Percentiles rank a stretch among this genome's conserved stretches.
Conservation (phyloP, 1,140 invertebrate genomes). For the Ptiloglossa arizonensis region DNA sequence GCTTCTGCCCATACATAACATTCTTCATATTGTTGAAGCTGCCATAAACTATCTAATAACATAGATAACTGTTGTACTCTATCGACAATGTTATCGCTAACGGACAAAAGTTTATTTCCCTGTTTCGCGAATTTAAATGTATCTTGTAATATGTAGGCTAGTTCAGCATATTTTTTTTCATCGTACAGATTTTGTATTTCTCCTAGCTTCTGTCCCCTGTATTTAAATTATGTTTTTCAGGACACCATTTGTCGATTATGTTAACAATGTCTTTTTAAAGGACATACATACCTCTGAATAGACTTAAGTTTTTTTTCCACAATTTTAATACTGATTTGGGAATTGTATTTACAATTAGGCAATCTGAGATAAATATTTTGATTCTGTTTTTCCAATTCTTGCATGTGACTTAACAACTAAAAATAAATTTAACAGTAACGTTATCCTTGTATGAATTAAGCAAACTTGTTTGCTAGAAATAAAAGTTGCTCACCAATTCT, state of each 20-base stretch:
- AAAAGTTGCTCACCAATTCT: slow-evolving; percentile 72
- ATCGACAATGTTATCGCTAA: slow-evolving; percentile 77
- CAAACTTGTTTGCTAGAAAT: background rate
- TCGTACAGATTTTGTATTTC: slow-evolving; percentile 84
- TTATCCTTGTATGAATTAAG: background rate
- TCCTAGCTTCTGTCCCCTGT: slow-evolving; percentile 82
- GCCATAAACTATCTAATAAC: slow-evolving; percentile 88
- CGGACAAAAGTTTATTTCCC: slow-evolving; percentile 66
- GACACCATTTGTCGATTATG: background rate
- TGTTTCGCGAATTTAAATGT: slow-evolving; percentile 83
- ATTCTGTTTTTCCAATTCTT: slow-evolving; percentile 70
- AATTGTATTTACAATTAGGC: slow-evolving; percentile 82
- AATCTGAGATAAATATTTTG: slow-evolving; percentile 75
- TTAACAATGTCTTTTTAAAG: slow-evolving; percentile 11
- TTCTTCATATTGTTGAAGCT: slow-evolving; percentile 82
- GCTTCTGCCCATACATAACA: slow-evolving; percentile 90
- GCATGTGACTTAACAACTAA: slow-evolving; percentile 76
- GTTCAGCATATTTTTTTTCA: slow-evolving; percentile 84
- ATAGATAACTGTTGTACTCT: slow-evolving; percentile 84
- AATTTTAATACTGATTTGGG: slow-evolving; percentile 76
- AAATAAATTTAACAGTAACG: slow-evolving; percentile 43
- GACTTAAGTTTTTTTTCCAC: slow-evolving; percentile 81
- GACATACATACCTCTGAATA: slow-evolving; percentile 77
- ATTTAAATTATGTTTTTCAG: background rate
- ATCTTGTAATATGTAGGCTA: slow-evolving; percentile 85